Evolutionary conservation across 2,797 vertebrate species (phyloP).

Genomic region (Kryptopterus vitreolus): DNA sequence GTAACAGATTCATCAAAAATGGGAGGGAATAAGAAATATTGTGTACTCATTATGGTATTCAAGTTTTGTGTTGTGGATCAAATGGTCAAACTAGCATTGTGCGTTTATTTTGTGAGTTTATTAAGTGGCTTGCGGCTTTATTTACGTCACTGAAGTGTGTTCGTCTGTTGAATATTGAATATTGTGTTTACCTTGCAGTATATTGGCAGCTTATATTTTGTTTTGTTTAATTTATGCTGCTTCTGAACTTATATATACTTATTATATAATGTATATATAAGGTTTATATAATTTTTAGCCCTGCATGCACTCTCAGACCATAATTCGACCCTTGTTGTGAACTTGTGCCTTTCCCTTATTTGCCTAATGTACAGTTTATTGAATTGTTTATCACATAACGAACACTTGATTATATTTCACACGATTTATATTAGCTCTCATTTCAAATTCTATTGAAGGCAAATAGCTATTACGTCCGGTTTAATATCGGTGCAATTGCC

Average conservation of each 20-base stretch:
- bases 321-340: neutral
- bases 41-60: too few species aligned
- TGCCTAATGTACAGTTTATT: neutral
- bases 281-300: neutral
- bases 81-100: neutral
- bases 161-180: too few species aligned
- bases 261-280: too few species aligned
- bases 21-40: too few species aligned
- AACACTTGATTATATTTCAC: neutral
- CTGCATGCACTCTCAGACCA: neutral
- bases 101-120: too few species aligned
- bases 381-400: neutral
- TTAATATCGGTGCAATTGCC: slow-evolving; percentile 20
- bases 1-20: too few species aligned
- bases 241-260: too few species aligned
- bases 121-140: neutral
- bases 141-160: neutral
- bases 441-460: neutral
- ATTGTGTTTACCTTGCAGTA: neutral
- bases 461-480: neutral
- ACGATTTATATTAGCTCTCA: neutral
- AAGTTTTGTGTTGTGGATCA: too few species aligned
- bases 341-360: neutral
- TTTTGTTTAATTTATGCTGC: too few species aligned
- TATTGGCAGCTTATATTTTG: neutral